A percentile compares a stretch with the other conserved stretches of the same genome.
phyloP scores from a whole-genome alignment of 2,797 vertebrate species.

The Neosilurus hyrtlii region DNA sequence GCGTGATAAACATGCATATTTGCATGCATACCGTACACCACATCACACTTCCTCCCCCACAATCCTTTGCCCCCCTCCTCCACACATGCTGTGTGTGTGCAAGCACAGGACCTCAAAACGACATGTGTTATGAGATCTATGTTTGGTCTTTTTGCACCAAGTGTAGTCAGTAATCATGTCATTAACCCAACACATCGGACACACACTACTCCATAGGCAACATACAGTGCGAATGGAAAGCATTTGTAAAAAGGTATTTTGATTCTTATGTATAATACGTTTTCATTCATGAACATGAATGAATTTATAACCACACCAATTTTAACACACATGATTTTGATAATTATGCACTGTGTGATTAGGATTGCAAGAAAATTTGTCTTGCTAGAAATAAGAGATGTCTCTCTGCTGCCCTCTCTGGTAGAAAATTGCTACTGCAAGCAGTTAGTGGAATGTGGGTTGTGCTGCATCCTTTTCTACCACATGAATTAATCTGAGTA shows the following conservation, averaged over 20 bases:
- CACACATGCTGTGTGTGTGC: constrained; percentile 17
- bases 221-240: neutral
- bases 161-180: neutral
- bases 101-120: neutral
- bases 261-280: neutral
- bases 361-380: neutral
- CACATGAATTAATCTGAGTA: constrained; percentile 20
- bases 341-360: neutral
- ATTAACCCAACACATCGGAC: neutral
- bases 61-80: constrained; percentile 1
- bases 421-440: neutral
- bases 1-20: neutral
- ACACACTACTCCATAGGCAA: too few species aligned
- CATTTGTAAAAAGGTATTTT: neutral
- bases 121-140: neutral
- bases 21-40: constrained; percentile 10
- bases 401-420: neutral
- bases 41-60: constrained; percentile 42
- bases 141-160: neutral
- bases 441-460: neutral
- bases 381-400: neutral
- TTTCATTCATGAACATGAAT: neutral
- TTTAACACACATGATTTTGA: neutral
- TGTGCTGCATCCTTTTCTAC: neutral
- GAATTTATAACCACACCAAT: neutral